phyloP scores from a whole-genome alignment of 2,113 vertebrate species.

The Lasiurus cinereus region DNA sequence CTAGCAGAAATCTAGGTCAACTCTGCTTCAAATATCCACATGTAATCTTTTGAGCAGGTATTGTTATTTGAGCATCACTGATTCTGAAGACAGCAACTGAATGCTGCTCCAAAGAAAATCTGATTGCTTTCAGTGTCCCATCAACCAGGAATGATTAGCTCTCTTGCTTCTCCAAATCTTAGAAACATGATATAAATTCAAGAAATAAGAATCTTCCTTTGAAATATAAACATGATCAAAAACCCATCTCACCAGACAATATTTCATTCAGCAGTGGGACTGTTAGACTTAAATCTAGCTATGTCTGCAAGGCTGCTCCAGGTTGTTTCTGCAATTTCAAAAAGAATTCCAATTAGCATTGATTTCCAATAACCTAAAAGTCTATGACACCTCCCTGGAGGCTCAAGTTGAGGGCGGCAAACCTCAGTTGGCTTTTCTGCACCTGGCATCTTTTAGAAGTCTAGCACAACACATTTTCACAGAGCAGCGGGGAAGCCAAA shows the following conservation, averaged over 20 bases:
- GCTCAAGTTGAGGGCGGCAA: constrained; percentile 28
- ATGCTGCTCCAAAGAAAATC: constrained; percentile 34
- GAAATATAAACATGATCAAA: constrained; percentile 56
- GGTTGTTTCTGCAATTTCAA: constrained; percentile 50
- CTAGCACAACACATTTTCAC: not conserved
- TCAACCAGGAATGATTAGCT: constrained; percentile 68
- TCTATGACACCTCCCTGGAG: not conserved
- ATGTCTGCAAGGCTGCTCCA: not conserved
- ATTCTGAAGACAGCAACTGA: constrained; percentile 68
- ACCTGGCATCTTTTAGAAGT: constrained; percentile 9
- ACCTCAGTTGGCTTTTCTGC: not conserved
- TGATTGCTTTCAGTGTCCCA: constrained; percentile 11
- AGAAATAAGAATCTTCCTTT: constrained; percentile 50
- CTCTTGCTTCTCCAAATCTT: not conserved
- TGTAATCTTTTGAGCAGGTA: constrained; percentile 29
- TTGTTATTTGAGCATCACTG: constrained; percentile 71
- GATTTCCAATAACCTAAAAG: constrained; percentile 60
- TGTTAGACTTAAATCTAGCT: constrained; percentile 34
- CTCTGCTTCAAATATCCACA: constrained; percentile 54
- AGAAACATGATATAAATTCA: constrained; percentile 63
- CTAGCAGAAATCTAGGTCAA: constrained; percentile 51
- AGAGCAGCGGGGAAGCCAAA: constrained; percentile 1
- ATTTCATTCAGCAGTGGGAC: constrained; percentile 25
- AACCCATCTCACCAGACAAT: constrained; percentile 51
- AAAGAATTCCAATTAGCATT: constrained; percentile 59